Evolutionary conservation across 1,140 invertebrate species (phyloP).

Genomic region (Antheraea pernyi): DNA sequence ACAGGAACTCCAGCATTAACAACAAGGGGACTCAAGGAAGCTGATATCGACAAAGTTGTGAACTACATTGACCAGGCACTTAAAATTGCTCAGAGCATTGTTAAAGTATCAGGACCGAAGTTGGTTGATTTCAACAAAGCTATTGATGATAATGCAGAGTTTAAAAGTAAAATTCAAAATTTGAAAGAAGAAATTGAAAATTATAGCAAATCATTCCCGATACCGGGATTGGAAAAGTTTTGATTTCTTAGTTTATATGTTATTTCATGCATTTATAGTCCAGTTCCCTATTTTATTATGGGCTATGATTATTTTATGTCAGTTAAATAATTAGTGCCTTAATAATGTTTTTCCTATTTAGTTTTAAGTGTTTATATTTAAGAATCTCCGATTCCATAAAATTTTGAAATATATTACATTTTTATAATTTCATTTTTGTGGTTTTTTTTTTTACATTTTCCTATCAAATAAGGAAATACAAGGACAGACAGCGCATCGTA

Average conservation of each 20-base stretch:
- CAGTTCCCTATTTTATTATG: constrained; percentile 12
- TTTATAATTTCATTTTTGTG: background rate
- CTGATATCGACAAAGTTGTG: constrained; percentile 92
- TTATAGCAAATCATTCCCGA: constrained; percentile 88
- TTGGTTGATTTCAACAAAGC: constrained; percentile 91
- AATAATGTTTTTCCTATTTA: background rate
- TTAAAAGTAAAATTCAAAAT: constrained; percentile 82
- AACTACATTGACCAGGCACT: constrained; percentile 93
- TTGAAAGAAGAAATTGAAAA: constrained; percentile 86
- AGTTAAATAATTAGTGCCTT: background rate
- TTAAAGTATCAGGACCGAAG: constrained; percentile 86
- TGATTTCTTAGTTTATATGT: constrained; percentile 47
- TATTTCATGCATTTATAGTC: constrained; percentile 17
- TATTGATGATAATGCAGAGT: constrained; percentile 81
- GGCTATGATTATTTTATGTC: constrained; percentile 8
- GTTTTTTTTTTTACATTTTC: background rate
- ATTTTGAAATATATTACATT: background rate
- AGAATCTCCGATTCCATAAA: background rate
- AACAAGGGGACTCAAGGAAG: constrained; percentile 92
- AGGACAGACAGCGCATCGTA: too few species aligned
- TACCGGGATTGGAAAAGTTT: constrained; percentile 87
- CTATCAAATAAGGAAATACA: background rate
- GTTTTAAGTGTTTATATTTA: background rate
- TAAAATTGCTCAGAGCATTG: constrained; percentile 84
- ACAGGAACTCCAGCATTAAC: constrained; percentile 95